Conservation (phyloP, 2,888 invertebrate species). For the Aphodius sticticus region DNA sequence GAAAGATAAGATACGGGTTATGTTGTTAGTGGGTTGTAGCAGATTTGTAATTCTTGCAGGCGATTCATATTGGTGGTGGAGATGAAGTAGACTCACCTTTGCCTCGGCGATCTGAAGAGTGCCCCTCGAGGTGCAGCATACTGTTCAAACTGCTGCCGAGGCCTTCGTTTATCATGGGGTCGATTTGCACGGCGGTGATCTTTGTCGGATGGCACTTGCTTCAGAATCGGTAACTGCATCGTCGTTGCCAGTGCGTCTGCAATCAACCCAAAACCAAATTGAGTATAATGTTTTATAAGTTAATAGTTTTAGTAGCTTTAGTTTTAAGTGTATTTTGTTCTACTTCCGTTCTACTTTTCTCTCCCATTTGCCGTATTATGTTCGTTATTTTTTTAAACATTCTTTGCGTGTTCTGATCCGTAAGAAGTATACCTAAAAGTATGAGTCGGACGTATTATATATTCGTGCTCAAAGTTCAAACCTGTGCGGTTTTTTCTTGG, state of each 20-base stretch:
- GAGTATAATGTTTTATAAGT: constrained; percentile 15
- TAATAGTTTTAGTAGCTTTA: background rate
- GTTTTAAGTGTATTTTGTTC: background rate
- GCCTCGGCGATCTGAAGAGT: constrained; percentile 31
- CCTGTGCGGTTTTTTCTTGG: background rate
- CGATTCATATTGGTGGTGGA: constrained; percentile 23
- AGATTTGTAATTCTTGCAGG: constrained; percentile 33
- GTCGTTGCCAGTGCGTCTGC: constrained; percentile 35
- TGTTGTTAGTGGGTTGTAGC: background rate
- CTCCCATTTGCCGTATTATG: constrained; percentile 28
- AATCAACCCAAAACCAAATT: constrained; percentile 56
- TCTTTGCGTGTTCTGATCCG: background rate
- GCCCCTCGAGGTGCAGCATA: constrained; percentile 57
- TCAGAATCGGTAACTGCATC: constrained; percentile 65
- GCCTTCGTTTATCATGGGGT: constrained; percentile 61
- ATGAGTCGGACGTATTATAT: background rate
- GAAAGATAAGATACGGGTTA: too few species aligned
- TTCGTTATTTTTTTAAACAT: background rate
- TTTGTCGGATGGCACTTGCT: constrained; percentile 71
- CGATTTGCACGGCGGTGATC: constrained; percentile 70
- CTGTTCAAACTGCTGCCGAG: constrained; percentile 67
- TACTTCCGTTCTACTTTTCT: background rate
- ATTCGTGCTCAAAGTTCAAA: background rate
- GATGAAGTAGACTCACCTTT: constrained; percentile 30
- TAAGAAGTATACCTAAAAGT: background rate